Evolutionary conservation across 2,113 vertebrate species (phyloP).

Genomic region (Campylomormyrus numenius): DNA sequence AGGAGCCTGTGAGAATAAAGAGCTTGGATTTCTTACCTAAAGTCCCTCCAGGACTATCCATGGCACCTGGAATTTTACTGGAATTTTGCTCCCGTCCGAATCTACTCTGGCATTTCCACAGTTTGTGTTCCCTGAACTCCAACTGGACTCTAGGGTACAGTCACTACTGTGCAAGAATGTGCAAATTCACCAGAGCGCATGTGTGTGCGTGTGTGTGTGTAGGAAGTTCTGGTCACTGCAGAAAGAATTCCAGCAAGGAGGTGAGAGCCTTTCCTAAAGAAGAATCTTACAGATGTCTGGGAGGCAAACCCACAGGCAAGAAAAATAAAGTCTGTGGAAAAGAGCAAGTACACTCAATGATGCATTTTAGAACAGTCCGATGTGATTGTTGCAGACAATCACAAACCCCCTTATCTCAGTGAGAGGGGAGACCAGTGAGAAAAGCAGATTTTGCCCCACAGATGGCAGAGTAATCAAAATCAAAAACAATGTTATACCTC

Average conservation of each 20-base stretch:
- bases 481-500: not conserved
- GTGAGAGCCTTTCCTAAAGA: constrained; percentile 55
- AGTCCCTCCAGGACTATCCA: constrained; percentile 74
- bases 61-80: constrained; percentile 70
- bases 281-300: not conserved
- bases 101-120: constrained; percentile 41
- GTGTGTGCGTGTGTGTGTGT: constrained; percentile 18
- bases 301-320: not conserved
- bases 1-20: constrained; percentile 71
- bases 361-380: not conserved
- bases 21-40: constrained; percentile 71
- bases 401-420: not conserved
- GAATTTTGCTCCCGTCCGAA: constrained; percentile 57
- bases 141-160: not conserved
- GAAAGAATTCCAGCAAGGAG: constrained; percentile 56
- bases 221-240: constrained; percentile 42
- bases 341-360: not conserved
- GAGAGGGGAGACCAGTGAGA: not conserved
- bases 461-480: not conserved
- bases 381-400: not conserved
- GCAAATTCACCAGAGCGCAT: not conserved
- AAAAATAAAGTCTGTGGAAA: not conserved
- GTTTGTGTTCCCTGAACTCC: constrained; percentile 47
- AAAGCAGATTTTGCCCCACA: not conserved
- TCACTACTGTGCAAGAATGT: not conserved